Evolutionary conservation across 2,888 invertebrate species (phyloP).

Genomic region (Galerucella nymphaeae): DNA sequence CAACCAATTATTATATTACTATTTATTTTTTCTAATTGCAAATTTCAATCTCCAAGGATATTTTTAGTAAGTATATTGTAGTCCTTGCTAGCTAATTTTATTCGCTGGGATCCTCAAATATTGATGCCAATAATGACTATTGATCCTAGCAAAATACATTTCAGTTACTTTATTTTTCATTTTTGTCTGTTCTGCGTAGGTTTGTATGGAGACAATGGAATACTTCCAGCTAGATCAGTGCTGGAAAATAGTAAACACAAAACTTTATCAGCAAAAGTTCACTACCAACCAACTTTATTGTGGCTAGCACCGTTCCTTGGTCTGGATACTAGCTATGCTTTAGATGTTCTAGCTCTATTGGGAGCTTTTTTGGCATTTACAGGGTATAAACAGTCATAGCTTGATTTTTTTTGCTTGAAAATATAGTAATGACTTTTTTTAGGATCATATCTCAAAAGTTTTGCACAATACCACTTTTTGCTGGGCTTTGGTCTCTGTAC

Average conservation of each 20-base stretch:
- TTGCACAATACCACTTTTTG: conserved; percentile 72
- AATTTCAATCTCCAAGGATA: too few species aligned
- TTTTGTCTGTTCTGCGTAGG: conserved; percentile 65
- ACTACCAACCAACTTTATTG: conserved; percentile 73
- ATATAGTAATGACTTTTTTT: conserved; percentile 38
- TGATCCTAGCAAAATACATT: too few species aligned
- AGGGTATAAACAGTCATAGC: conserved; percentile 64
- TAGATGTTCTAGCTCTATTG: conserved; percentile 74
- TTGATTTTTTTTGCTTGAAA: conserved; percentile 19
- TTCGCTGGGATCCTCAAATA: too few species aligned
- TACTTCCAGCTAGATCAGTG: conserved; percentile 71
- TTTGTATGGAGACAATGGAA: conserved; percentile 80
- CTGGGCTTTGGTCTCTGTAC: conserved; percentile 76
- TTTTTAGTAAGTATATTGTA: too few species aligned
- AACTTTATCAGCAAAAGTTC: conserved; percentile 69
- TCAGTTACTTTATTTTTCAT: neutral
- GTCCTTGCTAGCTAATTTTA: too few species aligned
- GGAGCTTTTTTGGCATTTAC: conserved; percentile 76
- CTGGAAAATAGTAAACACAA: conserved; percentile 65
- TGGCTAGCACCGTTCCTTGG: conserved; percentile 76
- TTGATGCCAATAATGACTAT: too few species aligned
- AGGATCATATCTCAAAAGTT: conserved; percentile 72
- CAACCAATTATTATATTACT: too few species aligned
- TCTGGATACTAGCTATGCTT: conserved; percentile 73
- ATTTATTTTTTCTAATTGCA: too few species aligned